phyloP scores from a whole-genome alignment of 2,113 vertebrate genomes.

The Octodon degus region DNA sequence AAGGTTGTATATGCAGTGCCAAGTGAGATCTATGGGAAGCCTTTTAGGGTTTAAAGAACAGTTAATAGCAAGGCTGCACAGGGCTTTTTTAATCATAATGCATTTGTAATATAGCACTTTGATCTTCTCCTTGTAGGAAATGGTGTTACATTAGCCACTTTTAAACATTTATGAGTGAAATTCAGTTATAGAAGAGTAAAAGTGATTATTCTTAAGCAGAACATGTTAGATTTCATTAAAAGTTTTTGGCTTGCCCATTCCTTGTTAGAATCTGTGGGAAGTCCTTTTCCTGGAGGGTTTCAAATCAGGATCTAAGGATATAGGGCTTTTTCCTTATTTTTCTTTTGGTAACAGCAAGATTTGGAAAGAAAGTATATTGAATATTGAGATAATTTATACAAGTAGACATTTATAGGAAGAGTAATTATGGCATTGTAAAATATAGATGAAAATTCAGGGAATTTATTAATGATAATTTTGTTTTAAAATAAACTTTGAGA shows the following conservation, averaged over 20 bases:
- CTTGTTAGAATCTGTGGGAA: conserved; percentile 91
- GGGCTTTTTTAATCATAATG: conserved; percentile 95
- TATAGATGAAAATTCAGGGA: conserved; percentile 57
- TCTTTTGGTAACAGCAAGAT: conserved; percentile 83
- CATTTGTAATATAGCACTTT: conserved; percentile 96
- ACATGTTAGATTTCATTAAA: conserved; percentile 92
- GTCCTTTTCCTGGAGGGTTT: conserved; percentile 88
- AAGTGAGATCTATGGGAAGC: conserved; percentile 99
- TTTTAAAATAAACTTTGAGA: conserved; percentile 72
- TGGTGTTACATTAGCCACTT: conserved; percentile 93
- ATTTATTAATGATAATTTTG: conserved; percentile 73
- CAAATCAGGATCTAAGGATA: conserved; percentile 90
- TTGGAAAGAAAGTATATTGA: conserved; percentile 84
- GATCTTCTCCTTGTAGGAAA: conserved; percentile 93
- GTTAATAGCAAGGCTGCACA: conserved; percentile 96
- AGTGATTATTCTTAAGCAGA: conserved; percentile 92
- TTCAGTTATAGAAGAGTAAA: conserved; percentile 92
- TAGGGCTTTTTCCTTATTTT: conserved; percentile 85
- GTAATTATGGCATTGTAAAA: conserved; percentile 74
- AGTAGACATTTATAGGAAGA: conserved; percentile 79
- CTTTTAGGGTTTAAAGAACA: conserved; percentile 99
- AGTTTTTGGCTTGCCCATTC: conserved; percentile 90
- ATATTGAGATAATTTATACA: conserved; percentile 86
- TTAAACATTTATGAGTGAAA: conserved; percentile 93
- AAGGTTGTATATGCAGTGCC: conserved; percentile 99